A percentile compares a stretch with the other conserved stretches of the same genome.
phyloP scores from a whole-genome alignment of 2,113 vertebrate genomes.

The Catharus bicknelli region DNA sequence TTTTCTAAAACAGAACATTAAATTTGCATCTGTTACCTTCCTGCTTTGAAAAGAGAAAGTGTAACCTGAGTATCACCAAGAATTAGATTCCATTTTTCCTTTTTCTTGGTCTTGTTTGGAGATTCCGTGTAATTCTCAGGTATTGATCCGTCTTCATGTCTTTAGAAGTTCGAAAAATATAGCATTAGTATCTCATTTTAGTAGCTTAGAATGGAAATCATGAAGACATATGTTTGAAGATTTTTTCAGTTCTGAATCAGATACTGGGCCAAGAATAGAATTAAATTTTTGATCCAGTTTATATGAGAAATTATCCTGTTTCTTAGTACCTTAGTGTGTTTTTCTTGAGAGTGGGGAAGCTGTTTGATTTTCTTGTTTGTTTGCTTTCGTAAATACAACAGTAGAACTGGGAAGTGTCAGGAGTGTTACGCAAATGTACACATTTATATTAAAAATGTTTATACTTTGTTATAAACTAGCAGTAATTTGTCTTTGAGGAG shows the following conservation, averaged over 20 bases:
- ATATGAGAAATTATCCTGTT: background rate
- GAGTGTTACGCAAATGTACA: background rate
- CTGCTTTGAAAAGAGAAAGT: background rate
- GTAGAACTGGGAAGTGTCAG: background rate
- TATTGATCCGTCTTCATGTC: background rate
- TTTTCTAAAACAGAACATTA: background rate
- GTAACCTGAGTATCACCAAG: background rate
- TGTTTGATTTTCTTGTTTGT: background rate
- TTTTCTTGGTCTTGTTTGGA: background rate
- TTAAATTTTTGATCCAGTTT: background rate
- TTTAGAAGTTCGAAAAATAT: background rate
- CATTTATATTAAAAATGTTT: background rate
- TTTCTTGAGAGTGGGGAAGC: accelerated
- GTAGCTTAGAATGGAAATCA: background rate
- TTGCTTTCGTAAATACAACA: background rate
- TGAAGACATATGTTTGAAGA: background rate
- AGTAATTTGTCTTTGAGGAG: background rate
- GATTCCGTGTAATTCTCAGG: background rate
- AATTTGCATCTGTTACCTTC: background rate
- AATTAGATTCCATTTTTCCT: background rate
- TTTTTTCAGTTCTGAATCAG: background rate
- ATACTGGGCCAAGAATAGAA: background rate
- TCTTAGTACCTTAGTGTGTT: too few species aligned
- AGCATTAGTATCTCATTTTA: background rate
- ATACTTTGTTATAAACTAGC: background rate